A percentile compares a stretch with the other conserved stretches of the same genome.
Conservation (phyloP, 2,888 invertebrate species). For the Stenolophus ochropezus region DNA sequence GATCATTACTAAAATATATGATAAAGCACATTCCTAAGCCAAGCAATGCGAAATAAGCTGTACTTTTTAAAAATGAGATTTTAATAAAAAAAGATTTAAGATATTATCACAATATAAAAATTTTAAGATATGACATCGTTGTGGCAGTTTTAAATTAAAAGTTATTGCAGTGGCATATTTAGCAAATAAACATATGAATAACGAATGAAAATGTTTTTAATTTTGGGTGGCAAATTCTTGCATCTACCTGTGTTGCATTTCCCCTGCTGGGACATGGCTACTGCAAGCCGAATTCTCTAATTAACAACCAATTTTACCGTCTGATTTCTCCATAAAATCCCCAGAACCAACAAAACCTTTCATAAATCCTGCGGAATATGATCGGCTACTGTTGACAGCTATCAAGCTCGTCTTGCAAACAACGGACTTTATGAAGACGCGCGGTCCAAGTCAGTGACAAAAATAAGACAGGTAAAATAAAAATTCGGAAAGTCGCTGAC, state of each 20-base stretch:
- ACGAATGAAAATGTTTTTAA: background rate
- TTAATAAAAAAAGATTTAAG: too few species aligned
- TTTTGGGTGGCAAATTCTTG: slow-evolving; percentile 3
- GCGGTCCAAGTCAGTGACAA: slow-evolving; percentile 12
- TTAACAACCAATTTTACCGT: slow-evolving; percentile 37
- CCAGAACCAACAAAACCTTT: slow-evolving; percentile 4
- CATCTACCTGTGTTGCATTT: background rate
- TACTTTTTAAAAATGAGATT: too few species aligned
- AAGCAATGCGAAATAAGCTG: too few species aligned
- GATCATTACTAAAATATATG: too few species aligned
- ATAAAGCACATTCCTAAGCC: too few species aligned
- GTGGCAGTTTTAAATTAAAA: background rate
- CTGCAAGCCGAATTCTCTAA: slow-evolving; percentile 8
- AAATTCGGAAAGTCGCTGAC: slow-evolving; percentile 52
- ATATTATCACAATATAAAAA: too few species aligned
- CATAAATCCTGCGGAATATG: background rate
- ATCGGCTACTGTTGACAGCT: slow-evolving; percentile 26
- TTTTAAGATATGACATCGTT: too few species aligned
- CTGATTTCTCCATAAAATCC: slow-evolving; percentile 4
- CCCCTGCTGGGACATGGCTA: slow-evolving; percentile 2
- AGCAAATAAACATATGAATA: background rate
- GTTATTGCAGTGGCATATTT: background rate
- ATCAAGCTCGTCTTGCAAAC: slow-evolving; percentile 6
- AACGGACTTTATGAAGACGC: slow-evolving; percentile 8
- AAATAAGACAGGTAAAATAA: slow-evolving; percentile 35